Base-by-base conservation (phyloP, 1,140 invertebrate species). In the Thaumetopoea pityocampa region DNA sequence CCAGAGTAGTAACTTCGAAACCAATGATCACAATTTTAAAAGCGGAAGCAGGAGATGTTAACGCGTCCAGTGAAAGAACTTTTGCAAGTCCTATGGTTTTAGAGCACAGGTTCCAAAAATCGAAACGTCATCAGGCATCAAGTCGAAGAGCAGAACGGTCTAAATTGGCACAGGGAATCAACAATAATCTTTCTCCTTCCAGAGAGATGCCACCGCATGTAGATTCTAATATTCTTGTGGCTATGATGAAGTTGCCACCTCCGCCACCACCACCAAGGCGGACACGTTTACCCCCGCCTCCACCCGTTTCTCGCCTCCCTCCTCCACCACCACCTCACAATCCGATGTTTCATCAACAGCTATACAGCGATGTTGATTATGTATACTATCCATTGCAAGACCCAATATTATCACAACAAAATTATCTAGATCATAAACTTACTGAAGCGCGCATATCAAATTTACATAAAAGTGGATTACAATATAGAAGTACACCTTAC, bases 381-480 rank as follows among this genome's bases (percentile, higher is more conserved):
- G 94, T 96, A 0, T 93, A 96, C 67, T 96, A 95, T 63, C 94
- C 94, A 0, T 73, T 95, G 28, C 94, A 96, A 77, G 94, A 96
- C 78, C 94, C 94, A 10, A 91, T 93, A 0, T 88, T 96, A 9
- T 95, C 93, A 41, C 93, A 94, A 68, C 94, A 96, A 72, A 94
- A 96, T 67, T 96, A 96, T 73, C 88, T 95, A 52, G 94, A 96
- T 58, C 92, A 93, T 4, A 96, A 96, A 64, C 87, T 93, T 60
- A 92, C 92, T 1, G 74, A 81, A 54, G 54, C 73, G 4, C 63
- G 81, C 17, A 38, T 80, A 3, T 81, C 85, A 44, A 87, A 85
- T 44, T 70, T 85, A 32, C 88, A 86, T 34, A 92, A 92, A 72
- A 89, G 86, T 14, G 90, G 90, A 22, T 79, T 93, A n/a, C 88